Percentiles rank a stretch among this genome's conserved stretches.
Evolutionary conservation across 2,888 invertebrate genomes (phyloP).

Genomic region (Tachina fera): DNA sequence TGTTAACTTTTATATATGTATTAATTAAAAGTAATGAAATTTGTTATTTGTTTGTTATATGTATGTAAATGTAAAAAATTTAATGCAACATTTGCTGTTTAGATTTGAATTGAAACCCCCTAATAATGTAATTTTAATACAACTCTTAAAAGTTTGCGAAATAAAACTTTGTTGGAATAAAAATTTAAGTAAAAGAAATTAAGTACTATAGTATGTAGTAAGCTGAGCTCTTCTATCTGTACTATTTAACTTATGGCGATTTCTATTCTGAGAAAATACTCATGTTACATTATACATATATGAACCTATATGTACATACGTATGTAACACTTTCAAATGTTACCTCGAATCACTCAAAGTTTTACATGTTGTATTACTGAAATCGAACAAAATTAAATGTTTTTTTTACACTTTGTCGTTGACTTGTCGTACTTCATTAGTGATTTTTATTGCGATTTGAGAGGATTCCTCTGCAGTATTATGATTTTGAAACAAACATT

Average conservation of each 20-base stretch:
- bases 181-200: constrained; percentile 12
- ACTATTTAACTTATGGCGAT: neutral
- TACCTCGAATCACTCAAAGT: no score
- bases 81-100: constrained; percentile 47
- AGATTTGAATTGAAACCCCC: constrained; percentile 30
- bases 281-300: no score
- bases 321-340: no score
- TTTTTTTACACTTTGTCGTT: no score
- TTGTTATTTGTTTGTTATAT: constrained; percentile 3
- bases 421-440: no score
- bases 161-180: neutral
- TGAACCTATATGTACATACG: no score
- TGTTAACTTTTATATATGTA: constrained; percentile 70
- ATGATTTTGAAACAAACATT: no score
- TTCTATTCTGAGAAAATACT: no score
- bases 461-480: no score
- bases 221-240: constrained; percentile 19
- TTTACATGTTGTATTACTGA: no score
- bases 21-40: constrained; percentile 52
- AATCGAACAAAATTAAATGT: no score
- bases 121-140: constrained; percentile 23
- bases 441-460: no score
- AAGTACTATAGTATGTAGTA: neutral
- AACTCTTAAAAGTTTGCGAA: neutral
- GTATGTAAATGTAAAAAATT: neutral